Base-by-base conservation (phyloP, 2,113 vertebrate genomes). In the Psilopsiagon aymara region DNA sequence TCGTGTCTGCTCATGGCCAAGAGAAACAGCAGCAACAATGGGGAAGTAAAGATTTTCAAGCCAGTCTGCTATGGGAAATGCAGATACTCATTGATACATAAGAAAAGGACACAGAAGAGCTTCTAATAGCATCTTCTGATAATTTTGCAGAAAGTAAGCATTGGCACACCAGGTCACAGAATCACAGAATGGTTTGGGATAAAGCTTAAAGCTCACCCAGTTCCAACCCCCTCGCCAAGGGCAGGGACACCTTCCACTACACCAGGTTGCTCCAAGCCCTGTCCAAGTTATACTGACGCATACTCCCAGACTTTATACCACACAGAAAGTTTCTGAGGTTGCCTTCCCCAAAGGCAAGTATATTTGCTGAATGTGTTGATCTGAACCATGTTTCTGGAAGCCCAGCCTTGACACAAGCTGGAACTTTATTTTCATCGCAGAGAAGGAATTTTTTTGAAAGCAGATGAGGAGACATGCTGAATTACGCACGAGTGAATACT, bases 1-100 rank as follows among this genome's bases (percentile, higher is more conserved):
- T 11, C 2, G 1, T 46, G 37, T 9, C 28, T 23, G n/a, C n/a
- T 47, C 2, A 0, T 5, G 29, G 25, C 25, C 4, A 0, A 1
- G 1, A 90, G 24, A 9, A 27, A 52, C 63, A 71, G 62, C 13
- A 66, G 3, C 29, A 29, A 23, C 43, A n/a, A 59, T 59, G 57
- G 57, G 57, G 57, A 35, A 59, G 57, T 35, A 59, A 59, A 59
- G 33, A 59, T 15, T 35, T 59, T 35, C 4, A 59, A 59, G 33
- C 20, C n/a, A 16, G 57, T 35, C 33, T 59, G 37, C 27, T 37
- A 3, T 5, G 11, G 29, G 33, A 47, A 70, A 46, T 6, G 6
- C 12, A 29, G 16, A 6, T 10, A 78, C 11, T 57, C 3, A 1
- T 47, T n/a, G 44, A 27, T 29, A 29, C 2, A 28, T 64, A 33